phyloP scores from a whole-genome alignment of 2,113 vertebrate genomes.

The Colius striatus region DNA sequence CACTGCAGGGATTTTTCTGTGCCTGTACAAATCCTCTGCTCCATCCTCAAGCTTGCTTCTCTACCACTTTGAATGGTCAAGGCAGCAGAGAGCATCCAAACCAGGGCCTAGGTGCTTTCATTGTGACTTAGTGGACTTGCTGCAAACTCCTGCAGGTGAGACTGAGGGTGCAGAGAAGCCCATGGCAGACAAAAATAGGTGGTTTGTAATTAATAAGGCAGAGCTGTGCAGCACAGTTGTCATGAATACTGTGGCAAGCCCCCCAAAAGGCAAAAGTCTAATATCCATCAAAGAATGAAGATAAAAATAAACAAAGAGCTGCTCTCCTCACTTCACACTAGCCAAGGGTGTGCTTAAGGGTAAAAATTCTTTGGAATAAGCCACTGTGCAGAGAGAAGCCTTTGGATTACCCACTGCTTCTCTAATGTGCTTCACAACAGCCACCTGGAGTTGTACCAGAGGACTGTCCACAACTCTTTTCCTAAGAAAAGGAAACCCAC shows the following conservation, averaged over 20 bases:
- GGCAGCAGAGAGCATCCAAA: background rate
- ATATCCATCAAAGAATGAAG: background rate
- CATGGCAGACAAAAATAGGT: background rate
- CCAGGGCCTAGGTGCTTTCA: background rate
- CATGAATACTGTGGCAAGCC: background rate
- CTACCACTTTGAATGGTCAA: background rate
- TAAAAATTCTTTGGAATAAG: conserved; percentile 20
- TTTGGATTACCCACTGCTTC: background rate
- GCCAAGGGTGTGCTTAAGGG: conserved; percentile 49
- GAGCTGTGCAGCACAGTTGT: background rate
- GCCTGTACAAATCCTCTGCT: background rate
- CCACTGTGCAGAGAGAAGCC: background rate
- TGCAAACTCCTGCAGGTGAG: background rate
- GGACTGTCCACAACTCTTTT: background rate
- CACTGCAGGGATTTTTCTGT: background rate
- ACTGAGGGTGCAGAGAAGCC: background rate
- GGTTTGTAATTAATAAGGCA: background rate
- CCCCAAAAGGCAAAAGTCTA: conserved; percentile 30
- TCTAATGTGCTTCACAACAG: background rate
- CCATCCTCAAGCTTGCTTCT: background rate
- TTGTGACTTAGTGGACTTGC: background rate
- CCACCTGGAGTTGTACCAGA: background rate
- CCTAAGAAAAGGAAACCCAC: background rate
- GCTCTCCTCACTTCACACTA: background rate
- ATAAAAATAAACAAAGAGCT: conserved; percentile 67